Base-by-base conservation (phyloP, 2,797 vertebrate genomes). In the Loris lydekkerianus region DNA sequence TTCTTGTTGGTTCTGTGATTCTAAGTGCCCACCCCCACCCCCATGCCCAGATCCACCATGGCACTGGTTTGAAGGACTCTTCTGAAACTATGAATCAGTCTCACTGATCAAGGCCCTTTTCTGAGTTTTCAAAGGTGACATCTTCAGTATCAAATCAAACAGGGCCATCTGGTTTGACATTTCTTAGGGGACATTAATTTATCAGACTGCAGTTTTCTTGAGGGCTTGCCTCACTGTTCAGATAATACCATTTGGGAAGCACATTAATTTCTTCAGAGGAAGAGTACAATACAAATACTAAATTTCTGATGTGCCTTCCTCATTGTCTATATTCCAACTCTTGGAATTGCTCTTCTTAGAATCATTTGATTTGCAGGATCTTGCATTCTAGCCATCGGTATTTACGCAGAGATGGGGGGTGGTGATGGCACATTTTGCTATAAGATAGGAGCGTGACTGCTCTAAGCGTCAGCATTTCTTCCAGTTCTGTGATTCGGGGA, bases 391-490 rank as follows among this genome's bases (percentile, higher is more conserved):
- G 18, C 14, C 60, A 23, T 23, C 88, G 60, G 29, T 25, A 75
- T 58, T 86, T 72, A 15, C 76, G n/a, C 46, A 81, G 73, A 81
- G 20, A 8, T 58, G 18, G 29, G 29, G 9, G 10, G 15, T 6
- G 1, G 2, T 18, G 18, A 37, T 13, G 4, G 31, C 13, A 49
- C 5, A 53, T 61, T 86, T 84, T 43, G 18, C 78, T 58, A 2
- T 77, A 78, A 95, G 63, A 23, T 43, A 29, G 53, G 37, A 87
- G 10, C 58, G 31, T 60, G 37, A 69, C 21, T 27, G 23, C 61
- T 90, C 75, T 70, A 65, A 95, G 43, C 60, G 29, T 85, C 61
- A 76, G 37, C 31, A 91, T 63, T 95, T 83, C 76, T 96, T 83
- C 49, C 23, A 83, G 13, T 76, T 75, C 37, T 56, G 4, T 72